Evolutionary conservation across 1,140 invertebrate genomes (phyloP), one percentile per base, ranked within the genome.

Genomic region (Zelostemma sp.): DNA sequence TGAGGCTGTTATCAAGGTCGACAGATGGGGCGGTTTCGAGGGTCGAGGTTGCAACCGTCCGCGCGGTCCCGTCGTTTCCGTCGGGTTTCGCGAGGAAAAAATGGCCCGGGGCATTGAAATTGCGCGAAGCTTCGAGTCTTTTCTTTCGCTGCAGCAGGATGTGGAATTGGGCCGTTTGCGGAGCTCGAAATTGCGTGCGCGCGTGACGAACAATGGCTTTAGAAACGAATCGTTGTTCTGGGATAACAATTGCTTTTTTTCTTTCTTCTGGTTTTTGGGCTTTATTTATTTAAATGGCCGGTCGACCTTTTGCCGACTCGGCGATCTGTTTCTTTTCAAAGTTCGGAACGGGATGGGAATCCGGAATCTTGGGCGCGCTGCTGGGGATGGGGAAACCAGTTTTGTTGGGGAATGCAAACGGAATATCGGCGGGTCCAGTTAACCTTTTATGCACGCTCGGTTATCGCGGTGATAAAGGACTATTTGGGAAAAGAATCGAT

Each of bases 351-450:
- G 51, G 56, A 69, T 56, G 46, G 35, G 45, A 45, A 43, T 6
- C 46, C 21, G n/a, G 12, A 41, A 38, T 16, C n/a, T 46, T 12
- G 16, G 12, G 9, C 35, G 50, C 53, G 45, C 21, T 45, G 33
- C 45, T 16, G 56, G 65, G 58, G 68, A 68, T 38, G 71, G 72
- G 60, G 73, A 81, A 82, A 82, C 80, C 79, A 76, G 80, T 81
- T 82, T 59, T 56, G 55, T n/a, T 58, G 68, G 72, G 79, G 77
- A 78, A 81, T 77, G 73, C 72, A 79, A 80, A 80, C 76, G 79
- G 73, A 80, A 81, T 79, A 78, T 73, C 45, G 49, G 33, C 66
- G 69, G 76, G 77, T 80, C 77, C 79, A 76, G 77, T 82, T 80
- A 78, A 77, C 79, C 76, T 82, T 80, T 79, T 56, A 72, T 76